phyloP scores from a whole-genome alignment of 1,140 invertebrate species.

The Calliopsis andreniformis region DNA sequence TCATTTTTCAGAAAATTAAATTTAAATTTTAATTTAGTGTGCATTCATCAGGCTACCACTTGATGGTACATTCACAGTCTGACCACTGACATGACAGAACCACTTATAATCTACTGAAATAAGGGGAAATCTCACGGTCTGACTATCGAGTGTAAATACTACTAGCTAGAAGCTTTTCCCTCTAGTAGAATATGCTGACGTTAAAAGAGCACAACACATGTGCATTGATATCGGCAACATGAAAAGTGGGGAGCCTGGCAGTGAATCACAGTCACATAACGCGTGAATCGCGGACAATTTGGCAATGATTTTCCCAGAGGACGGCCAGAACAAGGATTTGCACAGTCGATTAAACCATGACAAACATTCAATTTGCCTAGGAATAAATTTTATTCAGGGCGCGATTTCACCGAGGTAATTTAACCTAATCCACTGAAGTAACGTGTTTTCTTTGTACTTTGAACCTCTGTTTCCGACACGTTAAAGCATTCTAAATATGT shows the following conservation, averaged over 20 bases:
- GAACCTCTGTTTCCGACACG: background rate
- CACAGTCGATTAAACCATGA: slow-evolving; percentile 52
- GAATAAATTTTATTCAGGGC: slow-evolving; percentile 36
- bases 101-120: too few relatives aligned
- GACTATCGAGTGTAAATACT: too few relatives aligned
- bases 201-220: slow-evolving; percentile 13
- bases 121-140: too few relatives aligned
- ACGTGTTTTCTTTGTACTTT: background rate
- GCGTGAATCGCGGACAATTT: slow-evolving; percentile 38
- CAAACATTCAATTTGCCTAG: slow-evolving; percentile 53
- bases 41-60: too few relatives aligned
- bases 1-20: too few relatives aligned
- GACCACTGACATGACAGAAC: too few relatives aligned
- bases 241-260: slow-evolving; percentile 23
- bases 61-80: too few relatives aligned
- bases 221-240: slow-evolving; percentile 24
- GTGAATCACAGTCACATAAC: slow-evolving; percentile 34
- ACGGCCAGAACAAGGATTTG: slow-evolving; percentile 27
- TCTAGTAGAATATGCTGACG: background rate
- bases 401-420: slow-evolving; percentile 6
- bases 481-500: background rate
- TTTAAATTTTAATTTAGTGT: too few relatives aligned
- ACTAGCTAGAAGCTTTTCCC: too few relatives aligned
- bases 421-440: slow-evolving; percentile 8
- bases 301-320: slow-evolving; percentile 42